Base-by-base conservation (phyloP, 2,888 invertebrate genomes). In the Drosophila paracracens region DNA sequence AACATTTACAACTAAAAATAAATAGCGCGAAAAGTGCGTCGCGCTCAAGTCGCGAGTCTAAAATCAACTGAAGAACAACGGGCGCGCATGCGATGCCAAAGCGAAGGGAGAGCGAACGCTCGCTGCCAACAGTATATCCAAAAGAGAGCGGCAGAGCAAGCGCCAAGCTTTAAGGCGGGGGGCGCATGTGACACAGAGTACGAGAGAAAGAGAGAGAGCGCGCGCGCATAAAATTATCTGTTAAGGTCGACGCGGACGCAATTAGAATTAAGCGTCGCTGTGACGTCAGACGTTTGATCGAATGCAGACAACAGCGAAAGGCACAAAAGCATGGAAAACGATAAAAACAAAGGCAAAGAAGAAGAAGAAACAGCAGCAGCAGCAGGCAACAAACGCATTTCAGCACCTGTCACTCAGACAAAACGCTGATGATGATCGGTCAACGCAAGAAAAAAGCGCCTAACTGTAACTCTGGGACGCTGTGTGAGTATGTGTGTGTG, bases 51-150 rank as follows among this genome's bases (percentile, higher is more conserved):
- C 66, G 85, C 75, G 53, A 67, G 70, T 73, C 64, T 25, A 70
- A 77, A 62, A 61, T 29, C 70, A 87, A 86, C 84, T 86, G 87
- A 74, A 84, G 71, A 70, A 70, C 60, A 60, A 72, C 75, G 70
- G 87, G 40, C 69, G 87, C 87, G 90, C 90, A 83, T 90, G 87
- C 90, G 87, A 89, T 69, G 76, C 82, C 84, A 72, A 61, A 54
- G 57, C 60, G 21, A 33, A 21, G 60, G 57, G 63, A 54, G 64
- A 43, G 31, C 36, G 16, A 50, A 18, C n/a, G 16, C 5, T n/a
- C 5, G 40, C 31, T 29, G 56, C 56, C n/a, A 38, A n/a, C 27
- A 38, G 43, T 16, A 43, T 16, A 43, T 46, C 31, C 21, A 57
- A 43, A 21, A 21, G 48, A 52, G 62, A 43, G 67, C 10, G 31